Base-by-base conservation (phyloP, 1,140 invertebrate genomes). In the Bombus superbus region DNA sequence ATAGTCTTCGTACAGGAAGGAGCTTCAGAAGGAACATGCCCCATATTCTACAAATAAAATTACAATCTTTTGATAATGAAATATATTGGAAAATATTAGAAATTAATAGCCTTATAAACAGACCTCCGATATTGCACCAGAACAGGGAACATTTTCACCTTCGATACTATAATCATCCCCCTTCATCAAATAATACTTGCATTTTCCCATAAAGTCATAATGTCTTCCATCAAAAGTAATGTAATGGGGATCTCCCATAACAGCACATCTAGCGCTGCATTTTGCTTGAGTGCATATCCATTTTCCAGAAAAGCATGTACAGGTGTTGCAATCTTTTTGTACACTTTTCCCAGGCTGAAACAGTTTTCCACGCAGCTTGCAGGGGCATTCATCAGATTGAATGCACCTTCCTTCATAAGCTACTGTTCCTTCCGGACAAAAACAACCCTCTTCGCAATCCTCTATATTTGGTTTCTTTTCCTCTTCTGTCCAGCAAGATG, bases 171-270 rank as follows among this genome's bases (percentile, higher is more conserved):
- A 96, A 88, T 97, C 96, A 0, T 95, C 91, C 0, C 95, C 95
- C 88, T 97, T 97, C 2, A 98, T 94, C 68, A 99, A 93, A 91
- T 97, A 97, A 92, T 99, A 99, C 0, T 97, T 97, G 94, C 98
- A 99, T 86, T 97, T 97, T 18, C 98, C 98, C 97, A 98, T 98
- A 93, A 98, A 99, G 93, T 98, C 97, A 92, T 96, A 99, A 15
- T 96, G 96, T 81, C 96, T 96, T 0, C 98, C 98, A 94, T 99
- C 98, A 92, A 99, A 99, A 0, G 98, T 99, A 40, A 96, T 96
- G 94, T 98, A 99, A 95, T 99, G 98, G 8, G 98, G 98, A 95
- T 98, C 98, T 0, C 98, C 98, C 35, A 98, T 96, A 0, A 97
- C 97, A 0, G 97, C 96, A 93, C 98, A 98, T 38, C 97, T 96